Evolutionary conservation across 2,113 vertebrate genomes (phyloP), one percentile per base, ranked within the genome.

Genomic region (Ahaetulla prasina): DNA sequence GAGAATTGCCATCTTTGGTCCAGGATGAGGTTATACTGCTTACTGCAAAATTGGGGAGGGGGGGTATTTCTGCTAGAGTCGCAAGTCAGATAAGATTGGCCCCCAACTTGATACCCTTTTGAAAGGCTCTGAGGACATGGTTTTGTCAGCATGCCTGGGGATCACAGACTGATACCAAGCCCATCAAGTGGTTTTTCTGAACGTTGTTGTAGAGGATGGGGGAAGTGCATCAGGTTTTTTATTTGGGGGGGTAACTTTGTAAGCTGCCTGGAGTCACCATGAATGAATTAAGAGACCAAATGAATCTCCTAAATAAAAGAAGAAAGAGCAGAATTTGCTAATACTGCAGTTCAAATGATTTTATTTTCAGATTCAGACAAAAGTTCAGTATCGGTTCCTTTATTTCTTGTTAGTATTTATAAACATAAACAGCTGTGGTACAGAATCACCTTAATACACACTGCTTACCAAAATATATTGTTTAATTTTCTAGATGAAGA

Each of bases 401-500:
- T 88, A 57, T 89, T 16, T 16, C 35, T 11, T 84, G n/a, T 30
- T 68, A 23, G 4, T 57, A 57, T 91, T 68, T 92, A 22, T 43
- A 60, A 23, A 89, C 14, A 49, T 35, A 54, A n/a, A 20, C 52
- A 49, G 11, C 30, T 84, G 35, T 49, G 20, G 27, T 55, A 74
- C 4, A 43, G 14, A 22, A n/a, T 84, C 80, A 4, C 57, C 39
- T n/a, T 57, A 57, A 22, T 86, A 52, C 22, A 45, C 30, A 39
- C 0, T 8, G 10, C 2, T 57, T 39, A 0, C 86, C 93, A 25
- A 97, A 68, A 1, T 14, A n/a, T 80, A 87, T 68, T 88, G 8
- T 63, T 95, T 52, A 89, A 96, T 57, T 91, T 92, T 96, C 68
- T 96, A 99, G 99, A 99, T 99, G 99, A 99, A 99, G 98, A 99